These are phyloP conservation scores for Megaceryle maxima DNA, from an alignment of 2,113 vertebrate genomes.

Conservation along the genomic window DNA sequence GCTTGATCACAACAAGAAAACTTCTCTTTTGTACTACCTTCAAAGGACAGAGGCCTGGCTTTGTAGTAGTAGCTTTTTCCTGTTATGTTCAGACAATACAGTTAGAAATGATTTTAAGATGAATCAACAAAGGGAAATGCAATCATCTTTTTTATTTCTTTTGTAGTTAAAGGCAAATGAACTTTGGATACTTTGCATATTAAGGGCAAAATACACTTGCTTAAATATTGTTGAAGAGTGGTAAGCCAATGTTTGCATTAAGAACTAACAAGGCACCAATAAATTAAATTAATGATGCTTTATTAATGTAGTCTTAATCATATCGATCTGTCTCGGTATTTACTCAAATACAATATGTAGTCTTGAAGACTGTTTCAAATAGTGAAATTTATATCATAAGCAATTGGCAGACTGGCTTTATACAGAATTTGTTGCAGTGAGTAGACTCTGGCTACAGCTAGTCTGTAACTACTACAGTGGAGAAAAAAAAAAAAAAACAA, in stretches of 20 bases:
- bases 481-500: neutral
- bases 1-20: neutral
- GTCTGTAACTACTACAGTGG: neutral
- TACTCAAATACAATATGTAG: conserved; percentile 29
- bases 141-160: neutral
- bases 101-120: neutral
- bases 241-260: neutral
- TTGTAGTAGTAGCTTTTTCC: neutral
- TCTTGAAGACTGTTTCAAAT: neutral
- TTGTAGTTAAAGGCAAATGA: neutral
- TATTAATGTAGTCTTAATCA: neutral
- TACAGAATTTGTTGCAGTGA: neutral
- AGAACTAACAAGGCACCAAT: neutral
- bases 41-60: neutral
- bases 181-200: neutral
- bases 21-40: neutral
- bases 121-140: neutral
- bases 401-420: neutral
- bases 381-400: neutral
- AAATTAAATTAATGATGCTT: neutral
- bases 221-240: neutral
- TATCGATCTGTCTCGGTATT: conserved; percentile 11
- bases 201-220: neutral
- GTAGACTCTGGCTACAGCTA: neutral
- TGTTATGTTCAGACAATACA: neutral